phyloP scores from a whole-genome alignment of 1,140 invertebrate genomes.

The Marisa cornuarietis region DNA sequence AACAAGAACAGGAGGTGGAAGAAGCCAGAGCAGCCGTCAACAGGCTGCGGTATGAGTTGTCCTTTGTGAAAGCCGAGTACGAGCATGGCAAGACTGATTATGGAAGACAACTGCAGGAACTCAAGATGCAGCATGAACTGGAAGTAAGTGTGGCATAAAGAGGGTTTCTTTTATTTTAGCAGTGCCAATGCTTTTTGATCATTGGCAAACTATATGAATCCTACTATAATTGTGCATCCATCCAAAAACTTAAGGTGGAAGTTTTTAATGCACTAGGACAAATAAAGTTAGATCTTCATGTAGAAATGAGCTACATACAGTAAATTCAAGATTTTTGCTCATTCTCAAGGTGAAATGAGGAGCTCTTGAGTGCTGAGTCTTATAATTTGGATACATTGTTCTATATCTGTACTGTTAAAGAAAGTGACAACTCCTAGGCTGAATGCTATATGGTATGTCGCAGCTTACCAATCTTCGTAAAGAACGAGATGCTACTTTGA shows the following conservation, averaged over 20 bases:
- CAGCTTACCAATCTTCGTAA: constrained; percentile 63
- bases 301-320: too few relatives aligned
- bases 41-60: constrained; percentile 60
- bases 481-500: constrained; percentile 58
- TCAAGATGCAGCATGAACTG: constrained; percentile 60
- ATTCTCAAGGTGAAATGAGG: neutral
- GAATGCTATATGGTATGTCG: too few relatives aligned
- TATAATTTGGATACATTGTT: too few relatives aligned
- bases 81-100: constrained; percentile 59
- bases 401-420: too few relatives aligned
- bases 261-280: too few relatives aligned
- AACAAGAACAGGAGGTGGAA: constrained; percentile 59
- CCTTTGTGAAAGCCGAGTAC: constrained; percentile 63
- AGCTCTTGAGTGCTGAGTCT: neutral
- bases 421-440: too few relatives aligned
- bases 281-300: too few relatives aligned
- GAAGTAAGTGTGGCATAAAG: constrained; percentile 49
- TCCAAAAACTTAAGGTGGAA: too few relatives aligned
- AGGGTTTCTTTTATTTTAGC: neutral
- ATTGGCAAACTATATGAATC: too few relatives aligned
- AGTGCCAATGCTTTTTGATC: too few relatives aligned
- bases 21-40: constrained; percentile 51
- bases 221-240: too few relatives aligned
- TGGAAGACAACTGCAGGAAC: constrained; percentile 55
- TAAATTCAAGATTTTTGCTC: neutral